Percentiles rank a stretch among this genome's conserved stretches.
phyloP scores from a whole-genome alignment of 92 coral and sea anemone genomes.

The Palythoa caribaeorum region DNA sequence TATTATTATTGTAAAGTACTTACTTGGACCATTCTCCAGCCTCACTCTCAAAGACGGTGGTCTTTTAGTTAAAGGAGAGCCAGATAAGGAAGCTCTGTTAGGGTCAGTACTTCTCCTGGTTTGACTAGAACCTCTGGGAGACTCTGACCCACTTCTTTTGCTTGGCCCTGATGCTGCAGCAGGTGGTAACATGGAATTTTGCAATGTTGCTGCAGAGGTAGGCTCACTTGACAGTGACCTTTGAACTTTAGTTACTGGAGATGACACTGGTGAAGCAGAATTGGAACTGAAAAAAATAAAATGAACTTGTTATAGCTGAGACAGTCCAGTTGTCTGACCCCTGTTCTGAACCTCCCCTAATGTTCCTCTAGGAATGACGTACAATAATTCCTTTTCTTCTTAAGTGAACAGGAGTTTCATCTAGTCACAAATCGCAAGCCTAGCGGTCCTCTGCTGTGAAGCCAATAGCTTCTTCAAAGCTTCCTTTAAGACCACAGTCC shows the following conservation, averaged over 20 bases:
- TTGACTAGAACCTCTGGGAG: slow-evolving; percentile 15
- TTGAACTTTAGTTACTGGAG: slow-evolving; percentile 19
- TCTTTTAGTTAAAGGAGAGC: background rate
- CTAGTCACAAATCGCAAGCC: no score
- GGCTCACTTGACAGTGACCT: slow-evolving; percentile 20
- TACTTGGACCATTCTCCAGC: slow-evolving; percentile 14
- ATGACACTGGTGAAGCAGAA: slow-evolving; percentile 11
- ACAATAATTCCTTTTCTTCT: no score
- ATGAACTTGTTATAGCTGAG: background rate
- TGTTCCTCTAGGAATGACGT: no score
- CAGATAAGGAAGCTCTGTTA: background rate
- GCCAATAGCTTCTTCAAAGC: no score
- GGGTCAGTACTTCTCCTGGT: slow-evolving; percentile 16
- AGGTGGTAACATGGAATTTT: background rate
- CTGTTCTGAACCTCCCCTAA: background rate
- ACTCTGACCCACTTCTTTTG: slow-evolving; percentile 2
- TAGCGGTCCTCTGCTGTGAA: no score
- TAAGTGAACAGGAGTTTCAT: no score
- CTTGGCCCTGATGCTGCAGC: slow-evolving; percentile 1
- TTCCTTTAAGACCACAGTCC: no score
- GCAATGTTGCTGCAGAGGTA: background rate
- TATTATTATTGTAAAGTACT: background rate
- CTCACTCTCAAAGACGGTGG: slow-evolving; percentile 21
- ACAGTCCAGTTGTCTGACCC: background rate
- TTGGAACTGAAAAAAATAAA: slow-evolving; percentile 6